These are phyloP conservation scores for Acrobasis consociella DNA, from an alignment of 2,888 invertebrate species.

Conservation along the genomic window DNA sequence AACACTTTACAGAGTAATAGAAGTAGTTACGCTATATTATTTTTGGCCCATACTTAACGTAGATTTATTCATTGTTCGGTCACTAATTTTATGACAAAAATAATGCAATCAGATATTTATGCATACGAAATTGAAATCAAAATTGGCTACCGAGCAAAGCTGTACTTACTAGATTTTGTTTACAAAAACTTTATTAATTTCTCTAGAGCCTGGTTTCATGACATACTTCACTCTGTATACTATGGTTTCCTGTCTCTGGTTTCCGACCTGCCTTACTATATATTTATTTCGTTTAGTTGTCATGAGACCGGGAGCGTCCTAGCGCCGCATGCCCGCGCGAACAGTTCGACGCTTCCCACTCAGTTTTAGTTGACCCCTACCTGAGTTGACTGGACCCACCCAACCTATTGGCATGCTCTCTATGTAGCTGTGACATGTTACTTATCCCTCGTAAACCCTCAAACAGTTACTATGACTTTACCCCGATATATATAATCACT, in stretches of 20 bases:
- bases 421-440: constrained; percentile 73
- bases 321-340: constrained; percentile 31
- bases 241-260: constrained; percentile 31
- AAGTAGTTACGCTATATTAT: constrained; percentile 72
- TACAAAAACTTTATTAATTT: constrained; percentile 55
- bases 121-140: constrained; percentile 25
- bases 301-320: constrained; percentile 59
- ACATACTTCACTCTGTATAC: constrained; percentile 47
- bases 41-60: constrained; percentile 75
- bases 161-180: constrained; percentile 56
- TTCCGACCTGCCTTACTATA: constrained; percentile 29
- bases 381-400: constrained; percentile 64
- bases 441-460: constrained; percentile 76
- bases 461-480: constrained; percentile 80
- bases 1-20: constrained; percentile 78
- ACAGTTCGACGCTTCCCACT: constrained; percentile 75
- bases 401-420: constrained; percentile 74
- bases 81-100: constrained; percentile 55
- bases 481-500: constrained; percentile 48
- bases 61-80: constrained; percentile 65
- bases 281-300: constrained; percentile 47
- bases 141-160: constrained; percentile 71
- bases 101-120: constrained; percentile 10
- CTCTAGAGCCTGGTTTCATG: constrained; percentile 69
- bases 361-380: constrained; percentile 43